Evolutionary conservation across 2,113 vertebrate species (phyloP).

Genomic region (Siniperca chuatsi): DNA sequence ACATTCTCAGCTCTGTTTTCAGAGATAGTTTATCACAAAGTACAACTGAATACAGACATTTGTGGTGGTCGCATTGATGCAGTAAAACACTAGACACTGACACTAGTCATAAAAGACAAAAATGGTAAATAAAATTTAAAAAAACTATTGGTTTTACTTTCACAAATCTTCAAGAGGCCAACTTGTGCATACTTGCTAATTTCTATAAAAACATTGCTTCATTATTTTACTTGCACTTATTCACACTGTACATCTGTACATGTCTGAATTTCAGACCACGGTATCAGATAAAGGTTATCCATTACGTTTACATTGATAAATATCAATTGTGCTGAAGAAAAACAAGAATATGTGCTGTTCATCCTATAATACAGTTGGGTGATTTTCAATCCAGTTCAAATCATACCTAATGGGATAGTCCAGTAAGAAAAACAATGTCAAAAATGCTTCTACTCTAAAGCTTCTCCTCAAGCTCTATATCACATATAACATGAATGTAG

Average conservation of each 20-base stretch:
- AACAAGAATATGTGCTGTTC: neutral
- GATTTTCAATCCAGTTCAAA: neutral
- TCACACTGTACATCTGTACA: neutral
- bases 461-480: neutral
- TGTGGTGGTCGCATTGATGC: conserved; percentile 15
- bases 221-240: neutral
- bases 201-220: neutral
- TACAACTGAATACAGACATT: conserved; percentile 12
- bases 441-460: neutral
- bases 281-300: neutral
- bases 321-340: neutral
- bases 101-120: conserved; percentile 7
- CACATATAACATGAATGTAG: neutral
- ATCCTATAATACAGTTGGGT: neutral
- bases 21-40: conserved; percentile 43
- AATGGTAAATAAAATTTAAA: neutral
- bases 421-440: neutral
- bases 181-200: neutral
- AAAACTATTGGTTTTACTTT: conserved; percentile 31
- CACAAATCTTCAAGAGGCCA: neutral
- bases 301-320: neutral
- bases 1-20: conserved; percentile 26
- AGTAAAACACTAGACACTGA: neutral
- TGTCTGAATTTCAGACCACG: neutral
- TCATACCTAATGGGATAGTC: fast-evolving